Evolutionary conservation across 2,888 invertebrate species (phyloP).

Genomic region (Platyscelio sp.): DNA sequence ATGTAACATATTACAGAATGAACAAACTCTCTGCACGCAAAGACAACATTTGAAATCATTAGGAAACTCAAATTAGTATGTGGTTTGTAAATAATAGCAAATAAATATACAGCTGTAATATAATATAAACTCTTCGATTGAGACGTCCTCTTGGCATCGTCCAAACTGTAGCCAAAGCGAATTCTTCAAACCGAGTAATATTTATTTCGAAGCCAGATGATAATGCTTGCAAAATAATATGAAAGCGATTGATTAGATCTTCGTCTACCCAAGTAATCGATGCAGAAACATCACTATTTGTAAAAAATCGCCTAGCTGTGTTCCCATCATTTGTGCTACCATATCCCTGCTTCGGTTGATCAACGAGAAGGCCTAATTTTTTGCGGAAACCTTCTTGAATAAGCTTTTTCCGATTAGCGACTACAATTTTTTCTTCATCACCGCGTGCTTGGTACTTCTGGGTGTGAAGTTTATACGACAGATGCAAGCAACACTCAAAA

Average conservation of each 20-base stretch:
- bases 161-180: constrained; percentile 23
- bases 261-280: constrained; percentile 23
- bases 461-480: constrained; percentile 12
- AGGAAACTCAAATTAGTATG: too few relatives aligned
- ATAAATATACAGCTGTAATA: too few relatives aligned
- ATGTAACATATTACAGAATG: too few relatives aligned
- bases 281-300: constrained; percentile 13
- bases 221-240: constrained; percentile 32
- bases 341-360: constrained; percentile 19
- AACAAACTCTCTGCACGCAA: too few relatives aligned
- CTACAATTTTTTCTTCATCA: constrained; percentile 24
- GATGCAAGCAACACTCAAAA: constrained; percentile 23
- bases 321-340: constrained; percentile 26
- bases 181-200: constrained; percentile 27
- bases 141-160: too few relatives aligned
- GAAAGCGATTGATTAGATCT: constrained; percentile 24
- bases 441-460: constrained; percentile 15
- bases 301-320: constrained; percentile 28
- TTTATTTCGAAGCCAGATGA: constrained; percentile 26
- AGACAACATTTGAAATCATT: too few relatives aligned
- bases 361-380: constrained; percentile 25
- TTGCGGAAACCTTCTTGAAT: constrained; percentile 41
- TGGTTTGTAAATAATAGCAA: too few relatives aligned
- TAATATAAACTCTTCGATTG: too few relatives aligned
- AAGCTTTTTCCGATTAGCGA: constrained; percentile 20